These are phyloP conservation scores for Apis dorsata DNA, from an alignment of 1,140 invertebrate species.

Conservation along the genomic window DNA sequence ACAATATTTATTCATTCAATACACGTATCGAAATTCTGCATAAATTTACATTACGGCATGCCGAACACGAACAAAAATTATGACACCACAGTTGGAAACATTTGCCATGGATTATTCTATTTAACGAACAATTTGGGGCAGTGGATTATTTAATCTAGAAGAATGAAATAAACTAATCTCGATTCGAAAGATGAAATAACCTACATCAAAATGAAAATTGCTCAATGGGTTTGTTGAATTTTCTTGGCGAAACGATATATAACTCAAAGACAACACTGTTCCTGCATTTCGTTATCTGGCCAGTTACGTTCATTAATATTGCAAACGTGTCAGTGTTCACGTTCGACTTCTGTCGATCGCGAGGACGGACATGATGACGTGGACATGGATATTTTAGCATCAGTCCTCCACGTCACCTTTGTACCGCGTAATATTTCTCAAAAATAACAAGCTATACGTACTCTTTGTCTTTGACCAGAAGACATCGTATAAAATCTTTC, in stretches of 20 bases:
- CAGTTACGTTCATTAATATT: slow-evolving; percentile 16
- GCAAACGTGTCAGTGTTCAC: not conserved
- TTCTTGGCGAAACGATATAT: not conserved
- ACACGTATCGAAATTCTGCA: no score
- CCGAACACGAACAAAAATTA: no score
- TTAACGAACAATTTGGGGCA: not conserved
- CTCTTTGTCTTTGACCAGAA: slow-evolving; percentile 94
- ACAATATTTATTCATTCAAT: not conserved
- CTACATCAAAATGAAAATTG: not conserved
- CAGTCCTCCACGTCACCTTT: not conserved
- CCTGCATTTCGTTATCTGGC: slow-evolving; percentile 16
- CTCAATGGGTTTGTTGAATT: not conserved
- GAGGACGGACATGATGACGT: not conserved
- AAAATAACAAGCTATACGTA: slow-evolving; percentile 75
- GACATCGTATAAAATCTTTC: slow-evolving; percentile 94
- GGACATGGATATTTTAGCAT: slow-evolving; percentile 11
- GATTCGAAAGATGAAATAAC: not conserved
- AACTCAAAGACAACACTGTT: not conserved
- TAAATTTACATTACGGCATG: not conserved
- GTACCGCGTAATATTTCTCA: not conserved
- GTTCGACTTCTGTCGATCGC: slow-evolving; percentile 9
- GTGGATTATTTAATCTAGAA: not conserved
- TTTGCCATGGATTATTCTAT: not conserved
- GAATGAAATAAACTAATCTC: not conserved
- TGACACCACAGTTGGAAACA: not conserved